Evolutionary conservation across 2,888 invertebrate species (phyloP), one percentile per base, ranked within the genome.

Genomic region (Rhingia rostrata): DNA sequence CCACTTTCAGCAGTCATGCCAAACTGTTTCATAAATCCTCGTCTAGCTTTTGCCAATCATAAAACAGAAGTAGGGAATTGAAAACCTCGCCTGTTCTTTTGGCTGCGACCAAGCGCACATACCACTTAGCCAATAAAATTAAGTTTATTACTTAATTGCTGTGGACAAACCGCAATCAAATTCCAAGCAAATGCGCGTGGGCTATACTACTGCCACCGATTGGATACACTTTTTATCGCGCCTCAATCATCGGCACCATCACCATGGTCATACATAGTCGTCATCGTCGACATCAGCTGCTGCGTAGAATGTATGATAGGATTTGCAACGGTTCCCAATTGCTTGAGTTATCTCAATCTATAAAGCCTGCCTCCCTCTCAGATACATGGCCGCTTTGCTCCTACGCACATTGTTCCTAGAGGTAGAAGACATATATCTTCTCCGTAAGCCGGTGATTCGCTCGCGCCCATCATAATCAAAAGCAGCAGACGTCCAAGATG

Each of bases 131-230:
- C 69, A 84, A 80, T 84, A 80, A 80, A 84, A 84, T 80, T 66
- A 60, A 74, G 74, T 84, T 84, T 84, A 84, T 80, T 74, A 75
- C 80, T 84, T 84, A 84, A 84, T 84, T 84, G 84, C 70, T 70
- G 45, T 47, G 49, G 66, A 69, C 74, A 66, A 70, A 54, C 74
- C 47, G 64, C 64, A 69, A 75, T 78, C 67, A 73, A 51, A 83
- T 69, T 72, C 63, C 39, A 56, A 53, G 56, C 63, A 63, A 67
- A 70, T 69, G 49, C 54, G 72, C 69, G 80, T 79, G 84, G 80
- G 84, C 84, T 60, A 37, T n/a, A 30, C 37, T 58, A 69, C 12
- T 45, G 14, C 14, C 33, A 39, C 54, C 72, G 61, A 72, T 82
- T 72, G 78, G 41, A 82, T 60, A 9, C 73, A 22, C 53, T 9